Conservation (phyloP, 2,888 invertebrate species). For the Autographa gamma region DNA sequence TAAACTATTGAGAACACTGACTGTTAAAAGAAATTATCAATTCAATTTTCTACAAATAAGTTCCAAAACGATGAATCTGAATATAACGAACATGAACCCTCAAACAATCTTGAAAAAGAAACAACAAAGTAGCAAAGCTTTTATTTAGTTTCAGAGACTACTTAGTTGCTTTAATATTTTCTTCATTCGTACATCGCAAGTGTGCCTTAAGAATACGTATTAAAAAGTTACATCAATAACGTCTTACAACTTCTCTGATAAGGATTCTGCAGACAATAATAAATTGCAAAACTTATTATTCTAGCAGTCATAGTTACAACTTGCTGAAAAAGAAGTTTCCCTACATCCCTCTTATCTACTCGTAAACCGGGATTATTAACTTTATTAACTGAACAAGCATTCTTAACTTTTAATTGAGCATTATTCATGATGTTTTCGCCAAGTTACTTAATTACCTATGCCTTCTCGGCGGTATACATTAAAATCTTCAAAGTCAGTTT, state of each 20-base stretch:
- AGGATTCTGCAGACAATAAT: conserved; percentile 52
- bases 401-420: conserved; percentile 65
- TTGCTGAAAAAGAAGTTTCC: conserved; percentile 52
- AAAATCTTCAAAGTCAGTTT: conserved; percentile 58
- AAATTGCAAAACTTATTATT: conserved; percentile 58
- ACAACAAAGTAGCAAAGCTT: conserved; percentile 16
- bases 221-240: conserved; percentile 58
- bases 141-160: conserved; percentile 16
- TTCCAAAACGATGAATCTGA: not conserved
- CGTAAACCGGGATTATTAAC: conserved; percentile 61
- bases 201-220: conserved; percentile 37
- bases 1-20: no score
- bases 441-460: conserved; percentile 62
- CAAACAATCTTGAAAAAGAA: conserved; percentile 11
- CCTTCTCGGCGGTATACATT: conserved; percentile 56
- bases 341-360: conserved; percentile 52
- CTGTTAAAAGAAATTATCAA: not conserved
- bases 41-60: not conserved
- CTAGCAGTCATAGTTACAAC: conserved; percentile 40
- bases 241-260: conserved; percentile 54
- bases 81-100: conserved; percentile 14
- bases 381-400: conserved; percentile 62
- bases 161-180: conserved; percentile 20
- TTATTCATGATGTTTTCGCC: conserved; percentile 67
- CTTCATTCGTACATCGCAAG: conserved; percentile 15